phyloP scores from a whole-genome alignment of 2,888 invertebrate genomes.

The Watsonalla binaria region DNA sequence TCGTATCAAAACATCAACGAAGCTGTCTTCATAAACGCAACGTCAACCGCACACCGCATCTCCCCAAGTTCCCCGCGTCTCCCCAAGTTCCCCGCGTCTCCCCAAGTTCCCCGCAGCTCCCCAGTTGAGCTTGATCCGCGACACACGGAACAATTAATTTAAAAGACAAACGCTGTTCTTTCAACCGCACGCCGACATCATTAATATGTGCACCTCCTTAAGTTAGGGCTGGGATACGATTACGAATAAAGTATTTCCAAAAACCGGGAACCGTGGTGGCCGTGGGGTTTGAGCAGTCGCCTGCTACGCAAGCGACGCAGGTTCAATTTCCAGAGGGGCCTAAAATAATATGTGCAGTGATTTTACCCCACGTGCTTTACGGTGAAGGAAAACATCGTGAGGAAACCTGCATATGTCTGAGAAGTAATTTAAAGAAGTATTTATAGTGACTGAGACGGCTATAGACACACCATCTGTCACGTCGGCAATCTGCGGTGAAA shows the following conservation, averaged over 20 bases:
- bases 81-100: not conserved
- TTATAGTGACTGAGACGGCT: too few relatives aligned
- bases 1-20: not conserved
- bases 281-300: too few relatives aligned
- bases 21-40: too few relatives aligned
- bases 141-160: slow-evolving; percentile 53
- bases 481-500: too few relatives aligned
- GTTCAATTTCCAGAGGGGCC: too few relatives aligned
- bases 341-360: too few relatives aligned
- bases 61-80: not conserved
- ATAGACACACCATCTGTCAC: too few relatives aligned
- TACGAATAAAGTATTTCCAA: not conserved
- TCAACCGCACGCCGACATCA: slow-evolving; percentile 53
- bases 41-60: not conserved
- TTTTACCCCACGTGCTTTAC: too few relatives aligned
- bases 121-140: slow-evolving; percentile 24
- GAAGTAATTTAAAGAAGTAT: too few relatives aligned
- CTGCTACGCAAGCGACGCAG: too few relatives aligned
- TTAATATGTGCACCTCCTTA: slow-evolving; percentile 52
- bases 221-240: slow-evolving; percentile 9
- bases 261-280: not conserved
- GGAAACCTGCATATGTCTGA: too few relatives aligned
- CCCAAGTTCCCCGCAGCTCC: slow-evolving; percentile 7
- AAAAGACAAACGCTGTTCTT: slow-evolving; percentile 66
- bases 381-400: too few relatives aligned